phyloP scores from a whole-genome alignment of 2,888 invertebrate genomes.

The Xanthia icteritia region DNA sequence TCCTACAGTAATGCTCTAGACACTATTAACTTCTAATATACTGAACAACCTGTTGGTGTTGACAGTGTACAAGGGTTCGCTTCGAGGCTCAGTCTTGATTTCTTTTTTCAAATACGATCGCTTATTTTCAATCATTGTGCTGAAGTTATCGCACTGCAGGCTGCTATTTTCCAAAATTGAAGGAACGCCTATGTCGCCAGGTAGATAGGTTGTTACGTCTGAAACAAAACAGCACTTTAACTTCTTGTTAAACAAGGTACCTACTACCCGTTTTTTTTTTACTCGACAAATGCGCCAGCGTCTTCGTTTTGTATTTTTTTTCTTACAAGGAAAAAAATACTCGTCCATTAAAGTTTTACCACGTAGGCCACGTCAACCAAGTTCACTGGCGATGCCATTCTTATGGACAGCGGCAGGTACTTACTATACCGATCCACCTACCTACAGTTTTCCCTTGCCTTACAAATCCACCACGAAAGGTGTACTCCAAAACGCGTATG shows the following conservation, averaged over 20 bases:
- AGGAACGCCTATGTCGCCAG: constrained; percentile 72
- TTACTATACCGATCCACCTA: not conserved
- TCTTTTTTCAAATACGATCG: constrained; percentile 79
- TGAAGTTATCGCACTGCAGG: constrained; percentile 69
- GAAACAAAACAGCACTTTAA: constrained; percentile 52
- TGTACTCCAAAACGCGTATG: not conserved
- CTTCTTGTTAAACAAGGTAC: not conserved
- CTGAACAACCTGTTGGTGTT: constrained; percentile 81
- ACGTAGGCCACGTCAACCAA: not conserved
- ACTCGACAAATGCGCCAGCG: not conserved
- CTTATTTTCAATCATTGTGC: constrained; percentile 84
- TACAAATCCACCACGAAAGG: not conserved
- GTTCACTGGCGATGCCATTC: not conserved
- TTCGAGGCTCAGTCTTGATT: constrained; percentile 76
- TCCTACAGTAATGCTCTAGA: not conserved
- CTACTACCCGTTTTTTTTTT: not conserved
- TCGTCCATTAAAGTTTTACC: not conserved
- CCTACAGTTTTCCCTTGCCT: not conserved
- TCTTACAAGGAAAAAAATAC: not conserved
- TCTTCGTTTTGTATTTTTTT: not conserved
- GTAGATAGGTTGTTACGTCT: constrained; percentile 73
- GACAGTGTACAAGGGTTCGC: constrained; percentile 82
- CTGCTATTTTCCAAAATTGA: constrained; percentile 74
- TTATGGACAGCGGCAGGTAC: not conserved
- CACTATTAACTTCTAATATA: constrained; percentile 34